These are phyloP conservation scores for Cyphomyrus discorhynchus DNA, from an alignment of 2,113 vertebrate species.

Conservation along the genomic window DNA sequence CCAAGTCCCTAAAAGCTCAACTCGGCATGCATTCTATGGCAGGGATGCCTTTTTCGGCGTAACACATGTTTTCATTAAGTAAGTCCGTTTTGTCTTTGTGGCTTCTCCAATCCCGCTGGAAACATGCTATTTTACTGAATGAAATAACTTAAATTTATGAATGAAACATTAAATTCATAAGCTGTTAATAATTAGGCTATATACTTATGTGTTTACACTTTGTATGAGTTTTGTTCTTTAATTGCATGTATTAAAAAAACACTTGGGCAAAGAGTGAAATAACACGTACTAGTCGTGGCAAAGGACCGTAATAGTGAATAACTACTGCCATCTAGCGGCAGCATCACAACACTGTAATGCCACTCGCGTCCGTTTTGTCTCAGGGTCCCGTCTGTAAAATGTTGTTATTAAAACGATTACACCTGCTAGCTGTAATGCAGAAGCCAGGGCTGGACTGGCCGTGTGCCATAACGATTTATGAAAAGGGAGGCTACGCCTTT, in stretches of 20 bases:
- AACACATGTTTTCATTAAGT: background rate
- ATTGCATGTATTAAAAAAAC: background rate
- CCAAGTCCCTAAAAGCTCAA: too few species aligned
- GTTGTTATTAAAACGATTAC: background rate
- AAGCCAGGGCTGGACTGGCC: background rate
- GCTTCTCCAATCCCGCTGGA: background rate
- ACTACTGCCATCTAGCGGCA: background rate
- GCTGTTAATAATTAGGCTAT: background rate
- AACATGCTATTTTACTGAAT: background rate
- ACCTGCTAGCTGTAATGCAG: background rate
- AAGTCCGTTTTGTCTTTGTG: background rate
- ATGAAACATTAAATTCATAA: background rate
- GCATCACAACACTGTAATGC: background rate
- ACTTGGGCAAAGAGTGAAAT: background rate
- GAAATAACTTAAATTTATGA: background rate
- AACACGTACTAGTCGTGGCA: background rate
- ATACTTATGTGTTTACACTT: background rate
- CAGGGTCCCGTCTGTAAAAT: background rate
- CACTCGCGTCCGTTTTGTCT: background rate
- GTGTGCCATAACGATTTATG: background rate
- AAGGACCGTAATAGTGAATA: background rate
- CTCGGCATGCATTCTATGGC: too few species aligned
- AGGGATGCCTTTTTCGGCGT: too few species aligned
- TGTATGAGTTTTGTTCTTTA: background rate
- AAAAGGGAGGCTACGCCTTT: background rate